Evolutionary conservation across 2,888 invertebrate genomes (phyloP), one percentile per base, ranked within the genome.

Genomic region (Artemia sp.): DNA sequence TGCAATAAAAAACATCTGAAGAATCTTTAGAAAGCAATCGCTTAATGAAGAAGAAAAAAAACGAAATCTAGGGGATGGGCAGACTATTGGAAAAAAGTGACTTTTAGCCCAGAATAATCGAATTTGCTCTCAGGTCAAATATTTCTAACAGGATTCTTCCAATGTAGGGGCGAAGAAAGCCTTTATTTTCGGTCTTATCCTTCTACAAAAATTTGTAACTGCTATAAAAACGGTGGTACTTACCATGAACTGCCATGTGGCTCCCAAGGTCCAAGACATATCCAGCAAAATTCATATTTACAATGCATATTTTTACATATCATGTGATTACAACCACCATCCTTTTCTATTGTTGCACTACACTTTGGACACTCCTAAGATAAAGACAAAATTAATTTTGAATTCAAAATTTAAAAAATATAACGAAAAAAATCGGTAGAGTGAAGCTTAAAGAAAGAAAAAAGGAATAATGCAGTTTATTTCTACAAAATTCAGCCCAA

Each of bases 241-340:
- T 75, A 83, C 94, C 95, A 96, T 73, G 92, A 92, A 73, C 93
- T 92, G 69, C 96, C 95, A 76, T 97, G 97, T 0, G 96, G 96
- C 78, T 95, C 93, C 97, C 97, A 98, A 58, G 94, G 91, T 50
- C 96, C 96, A 72, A 98, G 85, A 78, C 97, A 98, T 51, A 97
- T 94, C 97, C 97, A 98, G 81, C 97, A 98, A 81, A 98, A 98
- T 80, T 98, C 96, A 67, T 91, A 88, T 80, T 92, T 92, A 80
- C 97, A 98, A 79, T 90, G 92, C 81, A 92, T 91, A 82, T 96
- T 97, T 82, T 95, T 96, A 82, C 97, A 98, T 69, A 91, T 90
- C 96, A 98, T 97, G 81, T 98, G 97, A 82, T 98, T 98, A 80
- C 97, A 98, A 68, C 97, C 97, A 72, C 97, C 97, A 80, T 97